A percentile compares a stretch with the other conserved stretches of the same genome.
Conservation (phyloP, 2,113 vertebrate genomes). For the Eonycteris spelaea region DNA sequence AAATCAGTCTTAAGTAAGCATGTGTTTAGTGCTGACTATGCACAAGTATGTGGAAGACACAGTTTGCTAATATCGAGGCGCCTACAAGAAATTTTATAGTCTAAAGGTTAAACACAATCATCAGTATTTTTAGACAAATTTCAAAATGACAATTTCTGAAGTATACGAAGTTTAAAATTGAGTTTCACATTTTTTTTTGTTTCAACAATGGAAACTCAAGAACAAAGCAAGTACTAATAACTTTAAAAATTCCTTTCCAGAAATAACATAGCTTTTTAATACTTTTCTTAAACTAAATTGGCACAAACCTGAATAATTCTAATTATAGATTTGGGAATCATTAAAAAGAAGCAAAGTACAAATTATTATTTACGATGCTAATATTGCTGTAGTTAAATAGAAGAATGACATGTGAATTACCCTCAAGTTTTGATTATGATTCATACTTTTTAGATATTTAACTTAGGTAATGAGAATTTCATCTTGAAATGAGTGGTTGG, state of each 20-base stretch:
- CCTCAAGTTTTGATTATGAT: background rate
- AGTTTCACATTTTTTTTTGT: background rate
- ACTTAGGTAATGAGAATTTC: background rate
- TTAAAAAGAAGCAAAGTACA: background rate
- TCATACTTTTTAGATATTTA: background rate
- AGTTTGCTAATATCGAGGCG: background rate
- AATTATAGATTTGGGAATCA: background rate
- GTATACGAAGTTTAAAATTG: background rate
- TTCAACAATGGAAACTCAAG: background rate
- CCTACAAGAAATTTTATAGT: background rate
- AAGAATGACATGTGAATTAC: background rate
- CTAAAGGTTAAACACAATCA: background rate
- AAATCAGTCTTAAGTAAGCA: background rate
- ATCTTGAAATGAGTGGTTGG: background rate
- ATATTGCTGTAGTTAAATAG: background rate
- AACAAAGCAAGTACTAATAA: background rate
- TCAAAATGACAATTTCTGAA: constrained; percentile 16
- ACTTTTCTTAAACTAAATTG: background rate
- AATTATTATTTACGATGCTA: background rate
- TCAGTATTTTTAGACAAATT: background rate
- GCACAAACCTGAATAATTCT: background rate
- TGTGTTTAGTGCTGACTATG: background rate
- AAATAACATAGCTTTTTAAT: background rate
- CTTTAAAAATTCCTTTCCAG: background rate
- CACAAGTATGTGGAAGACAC: background rate